Base-by-base conservation (phyloP, 2,113 vertebrate species). In the Thamnaconus septentrionalis region DNA sequence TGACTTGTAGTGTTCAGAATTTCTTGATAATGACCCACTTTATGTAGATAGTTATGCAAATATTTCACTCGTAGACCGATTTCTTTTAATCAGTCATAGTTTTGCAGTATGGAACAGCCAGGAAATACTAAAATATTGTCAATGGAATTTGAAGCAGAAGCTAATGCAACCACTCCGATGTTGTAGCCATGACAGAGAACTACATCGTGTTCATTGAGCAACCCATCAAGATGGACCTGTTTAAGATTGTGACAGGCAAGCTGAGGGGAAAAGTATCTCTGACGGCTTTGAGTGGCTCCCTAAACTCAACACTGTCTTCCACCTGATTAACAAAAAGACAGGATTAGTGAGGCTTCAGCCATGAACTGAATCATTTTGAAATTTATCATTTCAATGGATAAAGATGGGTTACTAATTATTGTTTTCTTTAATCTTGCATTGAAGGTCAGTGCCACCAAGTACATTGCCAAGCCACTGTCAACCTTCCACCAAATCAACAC, bases 401-500 rank as follows among this genome's bases (percentile, higher is more conserved):
- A 47, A 54, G 0, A 4, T 46, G 41, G 1, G 5, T 5, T 55
- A 6, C 3, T 4, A 50, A 45, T 53, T n/a, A 68, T 44, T 18
- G 5, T 43, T 60, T 6, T 61, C 8, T 50, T 43, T 31, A 0
- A 2, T 53, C 18, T 2, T 80, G n/a, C 46, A 5, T 41, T 66
- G 4, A 73, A 98, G 95, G 76, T 90, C 18, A 92, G 92, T 82
- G 75, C 89, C 0, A 57, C 90, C 7, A 85, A 78, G 53, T 95
- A 94, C 79, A 74, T 84, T 41, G 86, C 90, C 64, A 84, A 86
- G 62, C 78, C 94, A 5, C 75, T 97, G 69, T 70, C 87, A 1
- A 86, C 68, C 51, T 97, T 96, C 79, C 96, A 98, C 83, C 95
- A 96, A 78, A 97, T 96, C 83, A 98, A 96, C 44, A 93, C 94